Base-by-base conservation (phyloP, 2,113 vertebrate species). In the Anthoscopus minutus region DNA sequence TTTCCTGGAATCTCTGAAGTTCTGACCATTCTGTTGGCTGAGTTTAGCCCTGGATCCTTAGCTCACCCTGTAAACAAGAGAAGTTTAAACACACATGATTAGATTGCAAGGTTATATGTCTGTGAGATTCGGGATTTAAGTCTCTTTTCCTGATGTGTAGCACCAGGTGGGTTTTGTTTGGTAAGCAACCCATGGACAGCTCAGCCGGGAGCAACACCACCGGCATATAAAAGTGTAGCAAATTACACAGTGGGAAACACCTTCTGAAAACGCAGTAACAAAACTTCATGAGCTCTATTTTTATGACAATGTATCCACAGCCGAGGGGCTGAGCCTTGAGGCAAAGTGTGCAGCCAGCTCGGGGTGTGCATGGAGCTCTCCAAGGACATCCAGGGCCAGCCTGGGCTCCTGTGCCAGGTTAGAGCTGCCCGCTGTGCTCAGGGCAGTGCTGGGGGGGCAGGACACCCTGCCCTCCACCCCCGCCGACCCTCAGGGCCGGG, bases 321-420 rank as follows among this genome's bases (percentile, higher is more conserved):
- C 17, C 23, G 13, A 1, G 5, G 12, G 33, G 33, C 4, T 8
- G 38, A 65, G 6, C 31, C 6, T 15, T 0, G 8, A 25, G 21
- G 31, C 54, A 81, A 9, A 42, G 27, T 0, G 15, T 0, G 2
- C 40, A 17, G 2, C 3, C 40, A 84, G 58, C 20, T 28, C 4
- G 9, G 40, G 20, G 5, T 10, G 23, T 4, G 51, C 9, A 0
- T 0, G 14, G 54, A 70, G 47, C 20, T 38, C 25, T 11, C 30
- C 58, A 4, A 3, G 15, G 38, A 20, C 47, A 17, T 0, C 7
- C 28, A 6, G 38, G 47, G 44, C 6, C 31, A 16, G 1, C 0
- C 6, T 4, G 25, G 65, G 27, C 19, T 8, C 61, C 50, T 10
- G 13, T 9, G 54, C 4, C 5, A 7, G 33, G 6, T 10, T 11